phyloP scores from a whole-genome alignment of 2,888 invertebrate genomes.

The Dicyrtoma fusca region DNA sequence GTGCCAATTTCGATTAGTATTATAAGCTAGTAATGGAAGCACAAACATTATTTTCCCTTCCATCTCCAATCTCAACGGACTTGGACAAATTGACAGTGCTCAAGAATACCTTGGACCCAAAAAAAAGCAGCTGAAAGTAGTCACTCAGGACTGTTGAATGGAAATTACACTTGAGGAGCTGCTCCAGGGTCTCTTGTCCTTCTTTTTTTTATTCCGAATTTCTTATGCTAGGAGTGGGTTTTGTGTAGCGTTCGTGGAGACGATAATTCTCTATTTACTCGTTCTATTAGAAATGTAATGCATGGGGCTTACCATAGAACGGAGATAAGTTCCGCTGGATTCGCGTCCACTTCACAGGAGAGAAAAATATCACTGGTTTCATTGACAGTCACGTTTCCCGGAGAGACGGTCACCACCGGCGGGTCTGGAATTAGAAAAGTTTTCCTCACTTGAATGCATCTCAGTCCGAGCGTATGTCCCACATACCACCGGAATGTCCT shows the following conservation, averaged over 20 bases:
- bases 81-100: background rate
- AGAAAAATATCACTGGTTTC: slow-evolving; percentile 76
- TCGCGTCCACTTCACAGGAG: slow-evolving; percentile 81
- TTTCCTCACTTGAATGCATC: background rate
- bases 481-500: too few relatives aligned
- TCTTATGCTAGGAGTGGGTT: too few relatives aligned
- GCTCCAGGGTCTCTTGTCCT: too few relatives aligned
- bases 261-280: background rate
- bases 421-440: slow-evolving; percentile 67
- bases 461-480: too few relatives aligned
- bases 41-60: background rate
- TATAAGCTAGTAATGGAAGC: background rate
- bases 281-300: slow-evolving; percentile 8
- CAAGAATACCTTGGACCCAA: background rate
- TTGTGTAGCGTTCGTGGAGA: too few relatives aligned
- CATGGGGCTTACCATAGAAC: slow-evolving; percentile 73
- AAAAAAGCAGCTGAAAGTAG: background rate
- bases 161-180: too few relatives aligned
- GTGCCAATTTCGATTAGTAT: background rate
- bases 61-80: background rate
- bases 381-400: slow-evolving; percentile 75
- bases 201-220: too few relatives aligned
- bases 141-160: too few relatives aligned
- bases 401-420: slow-evolving; percentile 76
- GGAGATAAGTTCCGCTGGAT: slow-evolving; percentile 75